A percentile compares a stretch with the other conserved stretches of the same genome.
Conservation (phyloP, 1,140 invertebrate species). For the Ephestia elutella region DNA sequence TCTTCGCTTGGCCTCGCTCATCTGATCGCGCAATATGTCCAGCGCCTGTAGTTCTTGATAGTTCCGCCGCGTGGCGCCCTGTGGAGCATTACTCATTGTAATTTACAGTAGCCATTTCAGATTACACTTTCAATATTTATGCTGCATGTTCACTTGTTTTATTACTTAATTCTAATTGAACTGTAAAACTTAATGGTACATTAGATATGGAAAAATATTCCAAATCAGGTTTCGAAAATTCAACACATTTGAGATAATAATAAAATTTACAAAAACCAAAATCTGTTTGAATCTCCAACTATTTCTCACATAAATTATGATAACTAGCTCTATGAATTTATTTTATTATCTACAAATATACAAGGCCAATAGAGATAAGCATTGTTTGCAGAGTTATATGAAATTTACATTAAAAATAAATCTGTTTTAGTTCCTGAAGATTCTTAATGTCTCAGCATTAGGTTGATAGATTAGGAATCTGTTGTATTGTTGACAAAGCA, state of each 20-base stretch:
- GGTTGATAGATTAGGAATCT: not conserved
- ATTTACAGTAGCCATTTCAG: conserved; percentile 4
- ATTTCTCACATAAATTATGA: too few species aligned
- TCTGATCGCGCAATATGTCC: conserved; percentile 10
- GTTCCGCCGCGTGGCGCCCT: conserved; percentile 8
- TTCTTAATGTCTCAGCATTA: too few species aligned
- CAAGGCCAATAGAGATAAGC: not conserved
- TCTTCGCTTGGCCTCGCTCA: conserved; percentile 6
- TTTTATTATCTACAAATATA: not conserved
- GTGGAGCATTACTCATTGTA: conserved; percentile 8
- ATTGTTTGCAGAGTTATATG: not conserved
- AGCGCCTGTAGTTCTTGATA: conserved; percentile 2
- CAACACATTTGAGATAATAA: too few species aligned
- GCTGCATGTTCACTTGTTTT: not conserved
- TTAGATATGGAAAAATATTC: too few species aligned
- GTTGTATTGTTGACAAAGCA: not conserved
- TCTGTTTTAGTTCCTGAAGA: not conserved
- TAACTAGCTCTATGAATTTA: too few species aligned
- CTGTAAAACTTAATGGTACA: not conserved
- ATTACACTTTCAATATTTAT: conserved; percentile 10
- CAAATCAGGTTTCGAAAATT: too few species aligned
- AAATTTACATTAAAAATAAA: not conserved
- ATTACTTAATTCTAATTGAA: not conserved
- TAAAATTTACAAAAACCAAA: too few species aligned
- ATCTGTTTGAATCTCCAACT: too few species aligned